Percentiles rank a stretch among this genome's conserved stretches.
These are phyloP conservation scores for Caprella mutica DNA, from an alignment of 2,888 invertebrate species.

Conservation along the genomic window DNA sequence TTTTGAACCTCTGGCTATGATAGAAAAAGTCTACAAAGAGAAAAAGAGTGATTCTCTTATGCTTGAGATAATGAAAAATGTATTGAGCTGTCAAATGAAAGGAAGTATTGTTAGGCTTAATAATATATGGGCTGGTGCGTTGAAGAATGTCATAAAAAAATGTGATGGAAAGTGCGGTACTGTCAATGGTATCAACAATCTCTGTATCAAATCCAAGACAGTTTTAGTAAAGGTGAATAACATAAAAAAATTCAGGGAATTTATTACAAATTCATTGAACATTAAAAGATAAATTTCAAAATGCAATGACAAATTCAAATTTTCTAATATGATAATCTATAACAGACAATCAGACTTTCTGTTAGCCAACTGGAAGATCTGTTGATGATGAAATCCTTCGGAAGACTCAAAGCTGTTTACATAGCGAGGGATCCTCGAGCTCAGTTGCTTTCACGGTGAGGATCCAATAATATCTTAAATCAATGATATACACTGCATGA, in stretches of 20 bases:
- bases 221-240: neutral
- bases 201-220: neutral
- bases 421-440: neutral
- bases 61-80: neutral
- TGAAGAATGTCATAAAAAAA: no score
- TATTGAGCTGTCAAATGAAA: neutral
- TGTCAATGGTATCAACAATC: neutral
- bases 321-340: no score
- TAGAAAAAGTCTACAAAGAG: neutral
- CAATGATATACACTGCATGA: no score
- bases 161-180: neutral
- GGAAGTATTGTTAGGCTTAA: neutral
- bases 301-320: no score
- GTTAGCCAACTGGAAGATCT: neutral
- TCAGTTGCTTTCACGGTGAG: neutral
- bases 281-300: no score
- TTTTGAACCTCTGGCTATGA: neutral
- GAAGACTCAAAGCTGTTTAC: neutral
- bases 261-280: no score
- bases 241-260: no score
- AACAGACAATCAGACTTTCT: constrained; percentile 1
- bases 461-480: no score
- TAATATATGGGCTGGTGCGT: neutral
- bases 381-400: neutral
- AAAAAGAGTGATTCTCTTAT: neutral